Evolutionary conservation across 2,113 vertebrate species (phyloP), one percentile per base, ranked within the genome.

Genomic region (Heteronetta atricapilla): DNA sequence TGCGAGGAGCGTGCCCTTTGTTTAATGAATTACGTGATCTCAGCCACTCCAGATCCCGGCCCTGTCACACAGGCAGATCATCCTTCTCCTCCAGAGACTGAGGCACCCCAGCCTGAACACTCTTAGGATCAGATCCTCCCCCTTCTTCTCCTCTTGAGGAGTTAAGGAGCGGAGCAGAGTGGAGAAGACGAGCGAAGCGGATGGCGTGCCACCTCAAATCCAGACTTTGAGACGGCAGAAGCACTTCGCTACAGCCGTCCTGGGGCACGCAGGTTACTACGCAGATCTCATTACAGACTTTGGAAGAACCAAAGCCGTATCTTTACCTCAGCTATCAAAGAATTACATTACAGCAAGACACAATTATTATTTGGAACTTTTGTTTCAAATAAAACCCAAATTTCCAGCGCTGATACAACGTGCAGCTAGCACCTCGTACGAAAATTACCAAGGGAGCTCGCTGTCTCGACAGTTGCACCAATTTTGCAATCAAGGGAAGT

Each of bases 381-480:
- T 46, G 12, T 25, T 52, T 52, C 22, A 14, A 52, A 52, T 52
- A 52, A 52, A 52, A 8, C 11, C 23, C 50, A 26, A 52, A 13
- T 52, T 25, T 52, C 23, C 23, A 52, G 50, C 6, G 50, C 26
- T 52, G 13, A 52, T 52, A 52, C 23, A 3, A 52, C 8, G 13
- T 8, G 13, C 50, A 14, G 67, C 15, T 17, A 74, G 44, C 17
- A 9, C 10, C 38, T 13, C 8, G n/a, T 2, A 42, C 4, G 11
- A 3, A 56, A 21, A 64, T 31, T 3, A 1, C 15, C 20, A 46
- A 20, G 29, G 38, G 20, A 21, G 14, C 38, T n/a, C 33, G 25
- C 13, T 64, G 14, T 28, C 25, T 60, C 29, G 12, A 10, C 3
- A 33, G 7, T 1, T 10, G 13, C 15, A 36, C 2, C 0, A 0